A percentile compares a stretch with the other conserved stretches of the same genome.
Conservation (phyloP, 2,888 invertebrate species). For the Drosophila stalkeri region DNA sequence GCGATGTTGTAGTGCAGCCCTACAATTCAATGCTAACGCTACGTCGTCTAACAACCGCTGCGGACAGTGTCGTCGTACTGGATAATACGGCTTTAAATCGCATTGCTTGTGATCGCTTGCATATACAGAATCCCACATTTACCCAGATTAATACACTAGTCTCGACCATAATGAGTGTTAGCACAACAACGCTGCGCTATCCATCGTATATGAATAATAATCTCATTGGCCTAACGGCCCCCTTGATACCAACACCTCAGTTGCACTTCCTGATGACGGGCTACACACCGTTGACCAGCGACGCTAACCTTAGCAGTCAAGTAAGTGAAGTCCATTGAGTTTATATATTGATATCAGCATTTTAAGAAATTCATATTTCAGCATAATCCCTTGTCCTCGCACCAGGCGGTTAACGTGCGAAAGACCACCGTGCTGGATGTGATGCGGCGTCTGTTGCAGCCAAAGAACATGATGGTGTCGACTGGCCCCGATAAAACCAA, state of each 20-base stretch:
- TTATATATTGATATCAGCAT: neutral
- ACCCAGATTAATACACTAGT: constrained; percentile 98
- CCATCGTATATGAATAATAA: constrained; percentile 99
- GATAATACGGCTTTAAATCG: constrained; percentile 99
- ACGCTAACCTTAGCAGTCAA: constrained; percentile 87
- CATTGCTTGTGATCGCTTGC: constrained; percentile 96
- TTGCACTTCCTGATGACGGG: constrained; percentile 99
- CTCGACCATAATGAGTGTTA: constrained; percentile 99
- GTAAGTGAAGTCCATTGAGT: constrained; percentile 25
- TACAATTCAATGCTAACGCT: constrained; percentile 98
- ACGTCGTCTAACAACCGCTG: constrained; percentile 96
- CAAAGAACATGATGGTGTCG: constrained; percentile 99
- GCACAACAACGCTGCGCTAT: constrained; percentile 95
- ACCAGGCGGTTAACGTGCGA: constrained; percentile 88
- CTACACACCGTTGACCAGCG: constrained; percentile 97
- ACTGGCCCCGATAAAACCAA: constrained; percentile 95
- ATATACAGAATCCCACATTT: constrained; percentile 98
- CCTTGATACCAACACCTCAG: constrained; percentile 99
- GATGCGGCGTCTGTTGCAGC: constrained; percentile 97
- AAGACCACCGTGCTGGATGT: constrained; percentile 99
- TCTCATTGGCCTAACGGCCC: constrained; percentile 96
- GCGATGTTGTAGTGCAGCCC: constrained; percentile 98
- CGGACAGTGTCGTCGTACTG: constrained; percentile 98
- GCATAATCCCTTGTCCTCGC: constrained; percentile 30
- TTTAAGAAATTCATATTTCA: constrained; percentile 6